Evolutionary conservation across 2,888 invertebrate genomes (phyloP).

Genomic region (Yponomeuta malinellus): DNA sequence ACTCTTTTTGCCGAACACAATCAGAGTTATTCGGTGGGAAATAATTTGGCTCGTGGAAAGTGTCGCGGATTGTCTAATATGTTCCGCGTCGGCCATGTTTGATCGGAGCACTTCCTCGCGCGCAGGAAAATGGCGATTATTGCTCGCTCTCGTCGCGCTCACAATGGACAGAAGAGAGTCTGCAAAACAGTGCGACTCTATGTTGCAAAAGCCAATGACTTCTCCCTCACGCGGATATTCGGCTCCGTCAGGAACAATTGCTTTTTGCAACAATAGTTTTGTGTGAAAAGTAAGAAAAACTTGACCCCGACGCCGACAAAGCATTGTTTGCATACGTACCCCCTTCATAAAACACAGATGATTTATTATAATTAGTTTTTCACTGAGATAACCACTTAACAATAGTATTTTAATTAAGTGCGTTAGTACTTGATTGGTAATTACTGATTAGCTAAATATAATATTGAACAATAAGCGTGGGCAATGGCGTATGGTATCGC

Average conservation of each 20-base stretch:
- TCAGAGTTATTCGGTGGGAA: not conserved
- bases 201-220: constrained; percentile 4
- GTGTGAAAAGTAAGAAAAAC: not conserved
- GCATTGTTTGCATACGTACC: not conserved
- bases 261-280: not conserved
- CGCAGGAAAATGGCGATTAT: constrained; percentile 23
- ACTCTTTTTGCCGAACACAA: not conserved
- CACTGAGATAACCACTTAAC: not conserved
- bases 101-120: constrained; percentile 25
- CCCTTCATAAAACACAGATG: not conserved
- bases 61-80: not conserved
- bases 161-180: constrained; percentile 15
- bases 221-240: constrained; percentile 2
- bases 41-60: not conserved
- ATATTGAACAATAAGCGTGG: constrained; percentile 23
- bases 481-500: not conserved
- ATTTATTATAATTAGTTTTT: not conserved
- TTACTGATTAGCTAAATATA: not conserved
- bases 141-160: constrained; percentile 20
- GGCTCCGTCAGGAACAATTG: not conserved
- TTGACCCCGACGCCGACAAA: not conserved
- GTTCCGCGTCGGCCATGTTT: not conserved
- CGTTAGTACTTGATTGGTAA: not conserved
- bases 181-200: not conserved
- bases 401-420: not conserved